Conservation (phyloP, 2,113 vertebrate genomes). For the Rhodinocichla rosea region DNA sequence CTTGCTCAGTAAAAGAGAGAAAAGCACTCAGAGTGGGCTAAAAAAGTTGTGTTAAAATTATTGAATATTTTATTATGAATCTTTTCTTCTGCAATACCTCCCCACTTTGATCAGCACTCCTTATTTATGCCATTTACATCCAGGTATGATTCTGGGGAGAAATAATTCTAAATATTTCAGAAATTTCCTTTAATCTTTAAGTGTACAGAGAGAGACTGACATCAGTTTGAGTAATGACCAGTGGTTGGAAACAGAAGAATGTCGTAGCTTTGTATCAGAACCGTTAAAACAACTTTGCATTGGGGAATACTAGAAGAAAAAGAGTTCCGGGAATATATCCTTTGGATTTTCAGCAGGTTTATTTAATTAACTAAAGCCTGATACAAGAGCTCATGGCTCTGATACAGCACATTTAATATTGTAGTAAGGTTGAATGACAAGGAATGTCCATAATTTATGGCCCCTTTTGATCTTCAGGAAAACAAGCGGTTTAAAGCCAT, state of each 20-base stretch:
- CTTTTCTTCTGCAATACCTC: not conserved
- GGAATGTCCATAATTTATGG: not conserved
- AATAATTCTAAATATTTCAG: not conserved
- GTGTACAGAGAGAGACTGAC: not conserved
- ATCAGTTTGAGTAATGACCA: not conserved
- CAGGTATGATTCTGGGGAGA: not conserved
- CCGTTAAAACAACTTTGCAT: not conserved
- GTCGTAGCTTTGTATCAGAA: not conserved
- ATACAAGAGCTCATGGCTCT: not conserved
- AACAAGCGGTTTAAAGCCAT: not conserved
- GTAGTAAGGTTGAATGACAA: slow-evolving; percentile 5
- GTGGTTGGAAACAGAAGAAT: not conserved
- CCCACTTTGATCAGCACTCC: not conserved
- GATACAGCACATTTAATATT: not conserved
- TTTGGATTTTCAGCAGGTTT: slow-evolving; percentile 9
- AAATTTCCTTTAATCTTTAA: not conserved
- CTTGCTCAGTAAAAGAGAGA: not conserved
- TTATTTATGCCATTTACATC: not conserved
- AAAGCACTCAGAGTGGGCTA: not conserved
- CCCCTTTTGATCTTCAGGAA: slow-evolving; percentile 13
- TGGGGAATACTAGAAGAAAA: not conserved
- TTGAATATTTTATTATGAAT: not conserved
- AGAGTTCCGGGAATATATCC: not conserved
- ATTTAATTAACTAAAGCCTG: slow-evolving; percentile 26
- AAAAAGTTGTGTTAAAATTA: not conserved